Base-by-base conservation (phyloP, 2,888 invertebrate genomes). In the Acronicta alni region DNA sequence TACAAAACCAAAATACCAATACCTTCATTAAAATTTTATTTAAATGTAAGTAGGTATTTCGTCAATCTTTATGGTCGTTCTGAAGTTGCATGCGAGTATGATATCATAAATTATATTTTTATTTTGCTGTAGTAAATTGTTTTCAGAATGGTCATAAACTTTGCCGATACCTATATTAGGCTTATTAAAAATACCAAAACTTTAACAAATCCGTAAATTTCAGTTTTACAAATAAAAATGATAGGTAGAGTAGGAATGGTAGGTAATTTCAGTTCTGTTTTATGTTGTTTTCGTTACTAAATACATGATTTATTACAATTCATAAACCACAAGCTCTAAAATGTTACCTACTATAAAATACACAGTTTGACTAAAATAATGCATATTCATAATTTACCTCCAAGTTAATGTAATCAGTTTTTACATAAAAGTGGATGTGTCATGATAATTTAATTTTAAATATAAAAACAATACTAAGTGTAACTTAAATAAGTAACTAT, bases 271-370 rank as follows among this genome's bases (percentile, higher is more conserved):
- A 74, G 70, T 69, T 55, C 60, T 74, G 59, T 64, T 51, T 47
- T 56, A 53, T 42, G 59, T 60, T 46, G 39, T 45, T 66, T 41
- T 61, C 55, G 55, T 64, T 60, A 42, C 52, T 72, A 64, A 58
- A 60, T 70, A 78, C 67, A 66, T 64, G 70, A 70, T 72, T 67
- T 58, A 74, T 63, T 65, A 61, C 41, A 75, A 47, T 76, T 78
- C 76, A 78, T 77, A 70, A 51, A 61, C 57, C 61, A 60, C 70
- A 70, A 64, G 70, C 61, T 67, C 63, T 67, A 63, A 55, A 67
- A 57, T 35, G 45, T 71, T 53, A 47, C 60, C 71, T 77, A 72
- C 58, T 53, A 35, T 65, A 62, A 56, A 49, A 74, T 53, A 72
- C 74, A 77, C 58, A 77, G 44, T 35, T 17, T 57, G 54, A 63